These are phyloP conservation scores for Antennarius maculatus DNA, from an alignment of 2,797 vertebrate species.

Conservation along the genomic window DNA sequence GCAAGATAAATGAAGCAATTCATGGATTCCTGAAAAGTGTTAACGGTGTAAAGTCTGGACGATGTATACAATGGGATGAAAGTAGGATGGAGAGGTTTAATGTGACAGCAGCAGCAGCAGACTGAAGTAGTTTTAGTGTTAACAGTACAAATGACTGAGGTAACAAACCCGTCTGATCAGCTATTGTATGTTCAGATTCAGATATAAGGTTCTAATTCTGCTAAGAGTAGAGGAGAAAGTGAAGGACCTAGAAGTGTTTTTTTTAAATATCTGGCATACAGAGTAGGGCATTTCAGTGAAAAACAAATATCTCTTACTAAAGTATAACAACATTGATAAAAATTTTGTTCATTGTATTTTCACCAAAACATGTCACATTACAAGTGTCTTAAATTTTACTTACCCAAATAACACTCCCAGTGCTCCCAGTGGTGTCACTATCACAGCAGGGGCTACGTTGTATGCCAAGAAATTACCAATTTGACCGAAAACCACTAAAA, in stretches of 20 bases:
- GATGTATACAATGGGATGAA: neutral
- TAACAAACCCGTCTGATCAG: neutral
- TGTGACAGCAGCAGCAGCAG: neutral
- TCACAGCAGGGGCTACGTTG: constrained; percentile 91
- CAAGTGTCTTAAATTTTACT: constrained; percentile 49
- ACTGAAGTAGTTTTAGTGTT: neutral
- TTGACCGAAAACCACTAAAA: constrained; percentile 92
- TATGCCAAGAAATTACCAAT: constrained; percentile 97
- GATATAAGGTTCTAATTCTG: neutral
- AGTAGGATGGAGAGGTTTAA: neutral
- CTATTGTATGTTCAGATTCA: neutral
- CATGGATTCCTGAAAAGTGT: neutral
- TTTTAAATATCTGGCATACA: too few species aligned
- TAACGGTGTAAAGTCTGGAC: neutral
- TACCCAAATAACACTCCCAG: constrained; percentile 97
- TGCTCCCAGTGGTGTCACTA: constrained; percentile 95
- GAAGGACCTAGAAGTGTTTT: too few species aligned
- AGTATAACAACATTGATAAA: neutral
- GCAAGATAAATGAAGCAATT: neutral
- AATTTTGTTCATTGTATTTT: neutral
- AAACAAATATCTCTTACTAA: too few species aligned
- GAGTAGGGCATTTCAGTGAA: too few species aligned
- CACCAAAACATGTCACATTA: neutral
- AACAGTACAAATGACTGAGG: neutral
- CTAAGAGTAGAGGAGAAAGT: neutral